Percentiles rank a stretch among this genome's conserved stretches.
Conservation (phyloP, 2,113 vertebrate genomes). For the Dipodomys spectabilis region DNA sequence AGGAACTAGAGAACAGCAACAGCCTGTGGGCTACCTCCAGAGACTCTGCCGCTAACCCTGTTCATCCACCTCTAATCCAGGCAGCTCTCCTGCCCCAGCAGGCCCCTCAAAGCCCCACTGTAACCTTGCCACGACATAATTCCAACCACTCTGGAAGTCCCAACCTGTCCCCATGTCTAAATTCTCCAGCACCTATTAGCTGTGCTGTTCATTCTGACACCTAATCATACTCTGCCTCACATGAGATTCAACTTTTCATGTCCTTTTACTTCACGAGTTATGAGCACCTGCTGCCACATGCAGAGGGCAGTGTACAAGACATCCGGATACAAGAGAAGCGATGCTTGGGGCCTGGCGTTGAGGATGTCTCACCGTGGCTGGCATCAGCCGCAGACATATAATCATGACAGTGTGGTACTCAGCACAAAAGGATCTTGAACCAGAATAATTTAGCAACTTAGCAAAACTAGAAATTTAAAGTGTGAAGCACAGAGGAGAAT, state of each 20-base stretch:
- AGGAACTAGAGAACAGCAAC: not conserved
- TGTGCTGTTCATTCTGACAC: not conserved
- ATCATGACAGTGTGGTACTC: not conserved
- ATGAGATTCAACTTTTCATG: not conserved
- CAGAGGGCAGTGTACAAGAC: not conserved
- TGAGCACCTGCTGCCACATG: not conserved
- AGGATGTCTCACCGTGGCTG: not conserved
- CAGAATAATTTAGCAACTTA: not conserved
- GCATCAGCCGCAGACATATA: not conserved
- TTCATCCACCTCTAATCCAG: not conserved
- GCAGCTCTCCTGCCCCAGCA: not conserved
- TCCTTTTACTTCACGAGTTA: not conserved
- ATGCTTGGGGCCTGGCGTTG: not conserved
- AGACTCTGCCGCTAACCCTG: not conserved
- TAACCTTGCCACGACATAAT: too few species aligned
- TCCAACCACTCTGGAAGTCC: not conserved
- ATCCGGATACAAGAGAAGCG: not conserved
- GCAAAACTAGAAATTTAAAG: conserved; percentile 47
- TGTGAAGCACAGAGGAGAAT: not conserved
- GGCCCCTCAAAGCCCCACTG: not conserved
- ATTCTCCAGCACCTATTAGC: not conserved
- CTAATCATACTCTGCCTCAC: not conserved
- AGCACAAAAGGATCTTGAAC: conserved; percentile 15
- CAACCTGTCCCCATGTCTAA: not conserved
- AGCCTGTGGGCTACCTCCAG: not conserved